phyloP scores from a whole-genome alignment of 2,113 vertebrate genomes.

The Colius striatus region DNA sequence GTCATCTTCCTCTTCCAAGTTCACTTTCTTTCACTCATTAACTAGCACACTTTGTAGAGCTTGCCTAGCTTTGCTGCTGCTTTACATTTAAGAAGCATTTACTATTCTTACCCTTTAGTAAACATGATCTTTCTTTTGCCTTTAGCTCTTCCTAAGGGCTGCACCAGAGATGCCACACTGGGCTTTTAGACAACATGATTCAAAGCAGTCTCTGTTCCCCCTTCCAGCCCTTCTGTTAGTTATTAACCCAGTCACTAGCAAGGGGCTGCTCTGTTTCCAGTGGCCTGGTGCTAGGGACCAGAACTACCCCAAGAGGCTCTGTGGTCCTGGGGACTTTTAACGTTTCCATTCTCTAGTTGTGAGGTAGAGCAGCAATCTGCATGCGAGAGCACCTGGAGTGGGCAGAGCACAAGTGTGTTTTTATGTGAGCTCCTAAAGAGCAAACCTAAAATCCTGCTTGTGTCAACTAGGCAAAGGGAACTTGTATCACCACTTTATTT shows the following conservation, averaged over 20 bases:
- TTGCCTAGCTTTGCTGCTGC: not conserved
- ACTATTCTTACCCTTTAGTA: not conserved
- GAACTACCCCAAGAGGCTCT: not conserved
- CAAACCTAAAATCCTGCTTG: not conserved
- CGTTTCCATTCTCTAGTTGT: not conserved
- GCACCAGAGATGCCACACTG: not conserved
- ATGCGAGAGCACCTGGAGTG: not conserved
- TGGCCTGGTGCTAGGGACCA: not conserved
- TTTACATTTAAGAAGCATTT: not conserved
- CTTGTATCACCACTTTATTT: not conserved
- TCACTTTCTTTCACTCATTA: not conserved
- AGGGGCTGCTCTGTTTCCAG: not conserved
- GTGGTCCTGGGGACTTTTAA: not conserved
- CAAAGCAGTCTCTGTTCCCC: not conserved
- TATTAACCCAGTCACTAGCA: not conserved
- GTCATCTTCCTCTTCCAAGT: not conserved
- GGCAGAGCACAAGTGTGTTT: not conserved
- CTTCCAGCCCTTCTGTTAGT: not conserved
- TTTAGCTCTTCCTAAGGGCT: not conserved
- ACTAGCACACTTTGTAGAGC: not conserved
- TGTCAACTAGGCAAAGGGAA: not conserved
- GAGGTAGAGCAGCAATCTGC: not conserved
- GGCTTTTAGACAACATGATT: not conserved
- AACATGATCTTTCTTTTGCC: not conserved
- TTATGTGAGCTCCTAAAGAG: not conserved